Conservation (phyloP, 2,797 vertebrate species). For the Micromesistius poutassou region DNA sequence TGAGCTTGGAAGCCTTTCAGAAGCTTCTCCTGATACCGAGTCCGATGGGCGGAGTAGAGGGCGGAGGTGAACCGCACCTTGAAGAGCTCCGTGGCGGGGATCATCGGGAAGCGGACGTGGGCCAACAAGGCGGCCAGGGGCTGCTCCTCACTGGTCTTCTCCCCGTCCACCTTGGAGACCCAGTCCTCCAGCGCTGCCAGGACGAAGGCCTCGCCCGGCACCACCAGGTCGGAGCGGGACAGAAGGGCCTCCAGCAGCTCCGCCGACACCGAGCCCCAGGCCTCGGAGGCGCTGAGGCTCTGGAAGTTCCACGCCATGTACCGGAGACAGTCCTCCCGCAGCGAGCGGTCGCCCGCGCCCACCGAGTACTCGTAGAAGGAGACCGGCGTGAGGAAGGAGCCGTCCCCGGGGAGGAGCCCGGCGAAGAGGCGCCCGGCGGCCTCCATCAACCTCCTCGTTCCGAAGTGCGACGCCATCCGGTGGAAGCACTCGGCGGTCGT, state of each 20-base stretch:
- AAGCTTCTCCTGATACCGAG: conserved; percentile 43
- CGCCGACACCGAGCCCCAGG: conserved; percentile 58
- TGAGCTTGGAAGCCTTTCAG: conserved; percentile 73
- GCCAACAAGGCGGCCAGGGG: conserved; percentile 48
- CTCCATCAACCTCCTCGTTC: conserved; percentile 59
- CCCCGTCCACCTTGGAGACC: conserved; percentile 37
- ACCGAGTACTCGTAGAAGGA: conserved; percentile 69
- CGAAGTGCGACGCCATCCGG: conserved; percentile 67
- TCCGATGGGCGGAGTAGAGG: conserved; percentile 51
- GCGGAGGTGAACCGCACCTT: conserved; percentile 58
- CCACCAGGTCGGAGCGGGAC: conserved; percentile 66
- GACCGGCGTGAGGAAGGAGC: conserved; percentile 63
- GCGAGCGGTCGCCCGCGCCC: conserved; percentile 57
- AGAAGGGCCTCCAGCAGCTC: conserved; percentile 62
- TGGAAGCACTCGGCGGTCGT: conserved; percentile 72
- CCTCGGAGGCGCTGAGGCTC: conserved; percentile 54
- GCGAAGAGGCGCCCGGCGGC: conserved; percentile 64
- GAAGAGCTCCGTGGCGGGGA: conserved; percentile 66
- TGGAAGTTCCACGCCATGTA: conserved; percentile 79
- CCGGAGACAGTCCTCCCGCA: conserved; percentile 69
- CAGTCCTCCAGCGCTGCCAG: conserved; percentile 63
- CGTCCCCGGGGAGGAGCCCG: conserved; percentile 68
- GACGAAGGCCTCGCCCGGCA: conserved; percentile 68
- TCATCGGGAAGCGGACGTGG: conserved; percentile 73
- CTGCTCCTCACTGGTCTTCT: conserved; percentile 8